Conservation (phyloP, 2,797 vertebrate species). For the Hydrolagus colliei region DNA sequence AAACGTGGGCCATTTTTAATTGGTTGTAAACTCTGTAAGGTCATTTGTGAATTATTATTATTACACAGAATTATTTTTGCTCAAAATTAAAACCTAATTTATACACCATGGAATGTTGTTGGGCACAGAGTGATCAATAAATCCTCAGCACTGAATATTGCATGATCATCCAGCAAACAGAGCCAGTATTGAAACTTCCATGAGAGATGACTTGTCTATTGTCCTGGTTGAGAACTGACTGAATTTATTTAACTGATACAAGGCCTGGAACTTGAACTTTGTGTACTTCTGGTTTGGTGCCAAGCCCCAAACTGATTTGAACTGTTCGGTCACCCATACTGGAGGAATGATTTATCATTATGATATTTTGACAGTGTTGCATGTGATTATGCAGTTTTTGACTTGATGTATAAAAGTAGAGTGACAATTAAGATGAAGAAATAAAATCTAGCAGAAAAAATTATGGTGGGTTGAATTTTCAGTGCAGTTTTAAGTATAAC, state of each 20-base stretch:
- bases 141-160: background rate
- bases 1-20: slow-evolving; percentile 4
- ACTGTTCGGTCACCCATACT: background rate
- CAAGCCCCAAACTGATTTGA: background rate
- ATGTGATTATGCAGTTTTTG: background rate
- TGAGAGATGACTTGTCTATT: background rate
- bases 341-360: background rate
- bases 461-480: background rate
- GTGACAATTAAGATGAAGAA: background rate
- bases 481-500: background rate
- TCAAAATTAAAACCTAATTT: background rate
- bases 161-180: background rate
- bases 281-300: background rate
- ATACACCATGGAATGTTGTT: background rate
- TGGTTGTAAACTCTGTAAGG: background rate
- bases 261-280: background rate
- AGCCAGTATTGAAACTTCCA: background rate
- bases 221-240: background rate
- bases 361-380: background rate
- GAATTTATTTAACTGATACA: background rate
- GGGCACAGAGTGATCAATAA: background rate
- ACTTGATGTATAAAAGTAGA: background rate
- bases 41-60: slow-evolving; percentile 21
- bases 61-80: background rate
- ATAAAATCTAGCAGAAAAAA: background rate